Conservation (phyloP, 2,888 invertebrate genomes). For the Altica lythri region DNA sequence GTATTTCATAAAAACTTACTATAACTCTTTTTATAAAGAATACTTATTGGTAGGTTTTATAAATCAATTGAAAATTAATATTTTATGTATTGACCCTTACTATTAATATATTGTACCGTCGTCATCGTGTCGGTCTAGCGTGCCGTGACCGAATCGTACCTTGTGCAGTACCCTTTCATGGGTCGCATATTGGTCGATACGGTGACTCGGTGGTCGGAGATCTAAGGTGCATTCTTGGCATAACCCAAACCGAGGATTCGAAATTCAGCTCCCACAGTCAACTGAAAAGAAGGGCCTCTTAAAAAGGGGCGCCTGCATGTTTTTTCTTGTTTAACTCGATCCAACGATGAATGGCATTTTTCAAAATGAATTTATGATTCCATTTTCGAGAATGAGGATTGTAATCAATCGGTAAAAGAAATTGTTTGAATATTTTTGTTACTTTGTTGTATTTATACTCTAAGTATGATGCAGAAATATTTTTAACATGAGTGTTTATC, state of each 20-base stretch:
- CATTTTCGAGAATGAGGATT: background rate
- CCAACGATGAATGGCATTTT: conserved; percentile 25
- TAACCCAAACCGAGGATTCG: conserved; percentile 39
- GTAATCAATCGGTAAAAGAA: too few relatives aligned
- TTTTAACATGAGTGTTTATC: too few relatives aligned
- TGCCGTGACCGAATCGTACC: conserved; percentile 7
- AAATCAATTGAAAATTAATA: too few relatives aligned
- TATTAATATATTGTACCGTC: background rate
- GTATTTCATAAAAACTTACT: too few relatives aligned
- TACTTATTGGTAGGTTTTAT: too few relatives aligned
- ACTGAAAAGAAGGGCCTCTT: conserved; percentile 20
- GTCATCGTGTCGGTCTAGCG: conserved; percentile 3
- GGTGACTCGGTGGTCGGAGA: conserved; percentile 45
- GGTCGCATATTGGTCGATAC: conserved; percentile 14
- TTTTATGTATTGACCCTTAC: background rate
- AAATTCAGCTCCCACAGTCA: conserved; percentile 36
- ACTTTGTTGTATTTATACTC: too few relatives aligned
- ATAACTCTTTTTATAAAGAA: too few relatives aligned
- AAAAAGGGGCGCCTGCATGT: conserved; percentile 24
- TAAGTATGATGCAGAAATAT: too few relatives aligned
- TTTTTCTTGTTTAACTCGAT: conserved; percentile 10
- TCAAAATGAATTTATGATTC: conserved; percentile 11
- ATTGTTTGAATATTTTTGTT: too few relatives aligned
- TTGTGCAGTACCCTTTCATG: conserved; percentile 7
- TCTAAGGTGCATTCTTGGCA: conserved; percentile 44